These are phyloP conservation scores for Rhopalosiphum nymphaeae DNA, from an alignment of 2,888 invertebrate species.

Conservation along the genomic window DNA sequence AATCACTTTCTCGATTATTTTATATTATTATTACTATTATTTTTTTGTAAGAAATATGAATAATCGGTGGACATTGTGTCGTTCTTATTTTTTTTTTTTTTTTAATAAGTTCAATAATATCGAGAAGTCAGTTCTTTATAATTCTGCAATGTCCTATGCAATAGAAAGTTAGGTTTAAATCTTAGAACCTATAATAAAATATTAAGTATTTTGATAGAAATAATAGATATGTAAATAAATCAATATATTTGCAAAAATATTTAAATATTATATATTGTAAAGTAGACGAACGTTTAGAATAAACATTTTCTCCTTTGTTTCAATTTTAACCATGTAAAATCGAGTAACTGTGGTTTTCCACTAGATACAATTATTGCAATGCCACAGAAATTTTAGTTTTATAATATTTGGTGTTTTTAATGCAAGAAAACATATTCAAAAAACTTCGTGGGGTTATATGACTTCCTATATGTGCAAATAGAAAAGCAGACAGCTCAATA, in stretches of 20 bases:
- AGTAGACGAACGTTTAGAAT: background rate
- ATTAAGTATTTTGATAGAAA: background rate
- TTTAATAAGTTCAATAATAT: too few species aligned
- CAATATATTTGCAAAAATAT: slow-evolving; percentile 16
- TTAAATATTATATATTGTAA: background rate
- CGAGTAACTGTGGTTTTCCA: background rate
- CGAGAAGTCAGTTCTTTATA: too few species aligned
- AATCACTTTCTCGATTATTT: background rate
- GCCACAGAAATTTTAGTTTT: background rate
- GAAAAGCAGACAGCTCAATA: background rate
- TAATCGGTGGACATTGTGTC: too few species aligned
- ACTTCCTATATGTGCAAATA: background rate
- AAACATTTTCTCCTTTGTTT: background rate
- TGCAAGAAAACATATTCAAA: background rate
- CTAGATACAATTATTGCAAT: background rate
- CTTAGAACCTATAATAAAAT: background rate
- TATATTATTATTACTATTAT: background rate
- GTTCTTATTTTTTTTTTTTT: too few species aligned
- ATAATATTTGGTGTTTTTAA: background rate
- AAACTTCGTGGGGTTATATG: background rate
- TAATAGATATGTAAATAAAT: background rate
- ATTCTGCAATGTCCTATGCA: too few species aligned
- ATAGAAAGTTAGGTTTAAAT: too few species aligned
- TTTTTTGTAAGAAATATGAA: background rate
- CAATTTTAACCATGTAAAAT: slow-evolving; percentile 18